A percentile compares a stretch with the other conserved stretches of the same genome.
These are phyloP conservation scores for Tigriopus californicus DNA, from an alignment of 2,888 invertebrate genomes.

Conservation along the genomic window DNA sequence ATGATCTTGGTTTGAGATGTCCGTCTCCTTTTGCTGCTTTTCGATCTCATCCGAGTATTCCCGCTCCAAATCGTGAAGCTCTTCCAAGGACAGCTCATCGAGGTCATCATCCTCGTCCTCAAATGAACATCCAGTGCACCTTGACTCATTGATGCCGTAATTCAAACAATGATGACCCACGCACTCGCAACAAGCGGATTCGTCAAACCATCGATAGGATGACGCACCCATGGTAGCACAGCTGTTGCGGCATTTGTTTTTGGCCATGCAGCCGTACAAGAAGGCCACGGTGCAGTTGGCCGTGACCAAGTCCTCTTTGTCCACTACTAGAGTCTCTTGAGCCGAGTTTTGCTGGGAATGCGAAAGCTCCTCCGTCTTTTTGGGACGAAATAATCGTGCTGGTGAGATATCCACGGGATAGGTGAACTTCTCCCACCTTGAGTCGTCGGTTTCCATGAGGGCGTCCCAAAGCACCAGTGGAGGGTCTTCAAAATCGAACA, in stretches of 20 bases:
- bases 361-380: too few species aligned
- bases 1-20: too few species aligned
- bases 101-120: background rate
- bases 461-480: background rate
- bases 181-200: conserved; percentile 74
- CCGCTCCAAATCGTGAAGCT: background rate
- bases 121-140: conserved; percentile 29
- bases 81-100: background rate
- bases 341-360: too few species aligned
- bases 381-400: too few species aligned
- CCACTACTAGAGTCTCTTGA: background rate
- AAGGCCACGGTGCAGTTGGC: conserved; percentile 81
- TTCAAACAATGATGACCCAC: conserved; percentile 69
- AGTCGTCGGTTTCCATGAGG: background rate
- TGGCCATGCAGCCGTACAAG: conserved; percentile 70
- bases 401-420: background rate
- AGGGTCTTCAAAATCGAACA: background rate
- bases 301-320: conserved; percentile 30
- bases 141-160: conserved; percentile 71
- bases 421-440: background rate
- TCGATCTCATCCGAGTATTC: background rate
- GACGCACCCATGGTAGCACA: conserved; percentile 67
- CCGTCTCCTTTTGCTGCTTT: too few species aligned
- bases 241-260: conserved; percentile 62
- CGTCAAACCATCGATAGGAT: conserved; percentile 68